phyloP scores from a whole-genome alignment of 2,888 invertebrate genomes.

The Stenoptilia bipunctidactyla region DNA sequence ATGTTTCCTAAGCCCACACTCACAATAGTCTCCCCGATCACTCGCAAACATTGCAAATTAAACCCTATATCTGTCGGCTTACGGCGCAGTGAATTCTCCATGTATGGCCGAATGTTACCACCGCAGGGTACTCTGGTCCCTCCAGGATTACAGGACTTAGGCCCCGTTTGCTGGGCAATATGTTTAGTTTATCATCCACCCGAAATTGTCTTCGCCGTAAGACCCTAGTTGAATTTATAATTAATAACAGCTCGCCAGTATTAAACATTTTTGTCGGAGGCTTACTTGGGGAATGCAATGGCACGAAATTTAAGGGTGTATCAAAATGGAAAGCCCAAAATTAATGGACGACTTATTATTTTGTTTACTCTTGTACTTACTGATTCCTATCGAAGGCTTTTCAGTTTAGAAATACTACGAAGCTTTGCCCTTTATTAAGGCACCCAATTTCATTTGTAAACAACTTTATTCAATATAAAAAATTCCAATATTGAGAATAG shows the following conservation, averaged over 20 bases:
- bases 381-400: no score
- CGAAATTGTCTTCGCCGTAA: conserved; percentile 52
- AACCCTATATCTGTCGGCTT: no score
- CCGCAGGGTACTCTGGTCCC: conserved; percentile 11
- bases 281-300: conserved; percentile 4
- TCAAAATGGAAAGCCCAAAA: no score
- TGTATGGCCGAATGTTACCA: conserved; percentile 1
- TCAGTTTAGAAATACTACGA: no score
- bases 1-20: background rate
- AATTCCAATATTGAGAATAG: no score
- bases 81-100: no score
- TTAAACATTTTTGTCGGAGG: conserved; percentile 38
- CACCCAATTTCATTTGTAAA: no score
- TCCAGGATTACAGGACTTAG: conserved; percentile 38
- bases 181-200: conserved; percentile 38
- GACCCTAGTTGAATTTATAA: conserved; percentile 66
- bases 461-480: no score
- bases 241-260: conserved; percentile 58
- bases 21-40: background rate
- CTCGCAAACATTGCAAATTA: no score
- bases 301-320: conserved; percentile 6
- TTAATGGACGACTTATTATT: no score
- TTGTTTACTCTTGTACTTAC: no score
- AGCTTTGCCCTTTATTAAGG: no score
- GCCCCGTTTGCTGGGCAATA: conserved; percentile 46